Percentiles rank a stretch among this genome's conserved stretches.
phyloP scores from a whole-genome alignment of 2,888 invertebrate species.

The Ceriagrion tenellum region DNA sequence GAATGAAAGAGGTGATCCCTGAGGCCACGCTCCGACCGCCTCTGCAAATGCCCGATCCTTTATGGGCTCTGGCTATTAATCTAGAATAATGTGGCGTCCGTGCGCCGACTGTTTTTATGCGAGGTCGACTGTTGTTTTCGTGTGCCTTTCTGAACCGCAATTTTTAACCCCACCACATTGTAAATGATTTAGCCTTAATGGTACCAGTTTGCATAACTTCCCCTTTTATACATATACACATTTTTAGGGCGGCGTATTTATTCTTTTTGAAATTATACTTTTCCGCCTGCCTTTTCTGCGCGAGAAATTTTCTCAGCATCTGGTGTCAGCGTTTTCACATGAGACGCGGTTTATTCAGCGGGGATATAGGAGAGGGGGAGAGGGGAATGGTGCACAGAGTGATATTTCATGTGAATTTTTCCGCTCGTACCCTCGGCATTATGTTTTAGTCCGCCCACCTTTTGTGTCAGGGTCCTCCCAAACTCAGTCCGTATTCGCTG shows the following conservation, averaged over 20 bases:
- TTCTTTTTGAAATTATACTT: background rate
- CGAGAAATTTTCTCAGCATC: slow-evolving; percentile 19
- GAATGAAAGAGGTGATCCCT: background rate
- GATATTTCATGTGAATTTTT: slow-evolving; percentile 56
- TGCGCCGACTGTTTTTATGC: background rate
- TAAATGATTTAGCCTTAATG: slow-evolving; percentile 39
- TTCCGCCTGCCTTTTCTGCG: slow-evolving; percentile 13
- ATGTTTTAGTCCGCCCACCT: background rate
- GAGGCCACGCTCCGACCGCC: background rate
- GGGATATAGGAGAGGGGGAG: background rate
- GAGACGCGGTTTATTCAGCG: background rate
- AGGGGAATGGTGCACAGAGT: background rate
- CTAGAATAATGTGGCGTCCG: background rate
- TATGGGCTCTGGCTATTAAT: slow-evolving; percentile 14
- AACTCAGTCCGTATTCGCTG: background rate
- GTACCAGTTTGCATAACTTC: background rate
- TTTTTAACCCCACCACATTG: background rate
- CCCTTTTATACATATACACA: background rate
- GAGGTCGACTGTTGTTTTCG: background rate
- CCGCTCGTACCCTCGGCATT: background rate
- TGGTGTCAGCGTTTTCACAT: background rate
- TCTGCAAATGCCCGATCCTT: slow-evolving; percentile 8
- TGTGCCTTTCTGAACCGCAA: background rate
- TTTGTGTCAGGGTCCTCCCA: slow-evolving; percentile 33
- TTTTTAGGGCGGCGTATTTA: background rate